A percentile compares a stretch with the other conserved stretches of the same genome.
phyloP scores from a whole-genome alignment of 2,113 vertebrate species.

The Eulemur macaco region DNA sequence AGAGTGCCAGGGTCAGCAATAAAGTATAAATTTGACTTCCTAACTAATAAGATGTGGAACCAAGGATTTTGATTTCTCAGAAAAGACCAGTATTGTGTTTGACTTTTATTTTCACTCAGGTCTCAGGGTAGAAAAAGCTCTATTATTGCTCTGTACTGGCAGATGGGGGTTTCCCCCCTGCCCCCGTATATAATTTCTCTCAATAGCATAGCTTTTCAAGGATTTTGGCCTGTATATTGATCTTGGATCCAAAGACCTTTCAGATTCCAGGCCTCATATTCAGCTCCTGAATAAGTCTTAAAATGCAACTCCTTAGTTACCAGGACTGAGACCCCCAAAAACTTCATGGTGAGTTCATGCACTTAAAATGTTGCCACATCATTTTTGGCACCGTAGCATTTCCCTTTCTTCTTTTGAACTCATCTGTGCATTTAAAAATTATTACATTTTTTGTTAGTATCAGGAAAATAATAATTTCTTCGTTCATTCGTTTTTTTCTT shows the following conservation, averaged over 20 bases:
- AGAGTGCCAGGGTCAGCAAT: background rate
- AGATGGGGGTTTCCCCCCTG: background rate
- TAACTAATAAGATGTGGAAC: background rate
- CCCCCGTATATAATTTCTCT: background rate
- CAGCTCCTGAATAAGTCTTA: background rate
- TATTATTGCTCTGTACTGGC: background rate
- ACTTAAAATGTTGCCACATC: background rate
- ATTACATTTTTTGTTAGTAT: background rate
- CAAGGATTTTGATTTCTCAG: background rate
- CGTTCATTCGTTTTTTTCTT: background rate
- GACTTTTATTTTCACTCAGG: background rate
- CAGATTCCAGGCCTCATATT: background rate
- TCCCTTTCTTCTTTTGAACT: background rate
- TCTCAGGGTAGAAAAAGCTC: background rate
- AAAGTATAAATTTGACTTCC: background rate
- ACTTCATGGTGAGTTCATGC: background rate
- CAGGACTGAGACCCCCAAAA: background rate
- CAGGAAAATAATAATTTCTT: background rate
- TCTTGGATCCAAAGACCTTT: background rate
- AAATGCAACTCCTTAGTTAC: background rate
- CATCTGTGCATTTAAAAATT: background rate
- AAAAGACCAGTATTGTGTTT: background rate
- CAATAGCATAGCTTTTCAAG: background rate
- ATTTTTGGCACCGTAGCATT: background rate
- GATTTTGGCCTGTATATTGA: background rate